Evolutionary conservation across 1,140 invertebrate species (phyloP), one percentile per base, ranked within the genome.

Genomic region (Leucophenga varia): DNA sequence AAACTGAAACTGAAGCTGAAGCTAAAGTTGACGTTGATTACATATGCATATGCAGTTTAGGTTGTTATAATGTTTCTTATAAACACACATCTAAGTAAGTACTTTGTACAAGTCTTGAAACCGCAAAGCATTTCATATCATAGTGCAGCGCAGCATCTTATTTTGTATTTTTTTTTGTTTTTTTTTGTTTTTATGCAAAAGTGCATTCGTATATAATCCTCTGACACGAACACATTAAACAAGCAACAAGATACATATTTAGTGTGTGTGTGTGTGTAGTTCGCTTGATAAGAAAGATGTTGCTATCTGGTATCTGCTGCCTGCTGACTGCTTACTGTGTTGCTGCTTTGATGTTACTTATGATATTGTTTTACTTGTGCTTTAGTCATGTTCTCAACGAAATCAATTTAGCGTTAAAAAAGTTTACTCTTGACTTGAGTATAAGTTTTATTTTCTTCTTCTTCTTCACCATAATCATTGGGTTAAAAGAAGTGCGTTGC

Each of bases 361-460:
- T 19, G 39, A 25, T 45, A 34, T 5, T 14, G 8, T 34, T n/a
- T 14, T 5, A 4, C 4, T 10, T 34, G 4, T 14, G 13, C 32
- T 34, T 34, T 10, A 5, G 13, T 6, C 51, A 60, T 60, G 61
- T 64, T 64, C 64, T 60, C 54, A 64, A 65, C 55, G 52, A 48
- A 65, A 65, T 67, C 61, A 65, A 67, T 65, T 65, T 65, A 67
- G 61, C 63, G 63, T 54, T 55, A 65, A 53, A 65, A 65, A 55
- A 65, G 65, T 49, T 59, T 46, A 49, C 43, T 57, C 52, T n/a
- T n/a, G 35, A 34, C 32, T 18, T 19, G 8, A 45, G 37, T 36
- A 16, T 50, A 36, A 44, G 47, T 58, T 52, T 47, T 37, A 7
- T 28, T 6, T 12, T 12, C 6, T 28, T 7, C 6, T 59, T 65